Conservation (phyloP, 2,113 vertebrate species). For the Dicaeum eximium region DNA sequence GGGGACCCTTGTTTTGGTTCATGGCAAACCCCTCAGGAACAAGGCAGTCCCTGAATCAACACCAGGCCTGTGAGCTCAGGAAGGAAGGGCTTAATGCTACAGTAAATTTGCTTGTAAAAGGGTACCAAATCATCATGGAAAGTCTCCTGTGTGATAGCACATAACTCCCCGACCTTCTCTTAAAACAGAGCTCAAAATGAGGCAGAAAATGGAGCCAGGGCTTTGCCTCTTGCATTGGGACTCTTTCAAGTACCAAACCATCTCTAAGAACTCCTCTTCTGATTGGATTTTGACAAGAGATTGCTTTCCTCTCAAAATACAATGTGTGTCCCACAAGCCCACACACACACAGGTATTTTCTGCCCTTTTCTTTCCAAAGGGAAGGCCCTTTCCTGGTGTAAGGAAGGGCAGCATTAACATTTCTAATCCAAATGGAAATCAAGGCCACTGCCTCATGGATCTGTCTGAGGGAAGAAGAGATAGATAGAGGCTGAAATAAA, state of each 20-base stretch:
- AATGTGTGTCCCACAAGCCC: fast-evolving
- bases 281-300: neutral
- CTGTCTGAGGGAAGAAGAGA: neutral
- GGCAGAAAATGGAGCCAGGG: neutral
- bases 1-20: neutral
- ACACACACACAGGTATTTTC: fast-evolving
- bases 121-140: neutral
- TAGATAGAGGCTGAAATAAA: neutral
- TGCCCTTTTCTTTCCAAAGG: neutral
- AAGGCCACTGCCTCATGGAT: neutral
- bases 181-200: neutral
- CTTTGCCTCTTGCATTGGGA: neutral
- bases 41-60: neutral
- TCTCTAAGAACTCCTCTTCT: neutral
- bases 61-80: neutral
- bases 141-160: neutral
- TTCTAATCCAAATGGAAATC: neutral
- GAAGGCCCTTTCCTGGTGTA: neutral
- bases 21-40: neutral
- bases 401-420: neutral
- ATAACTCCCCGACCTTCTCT: neutral
- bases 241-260: neutral
- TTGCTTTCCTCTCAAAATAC: neutral
- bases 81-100: neutral
- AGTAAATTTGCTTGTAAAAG: neutral